Evolutionary conservation across 2,113 vertebrate species (phyloP), one percentile per base, ranked within the genome.

Genomic region (Oplegnathus fasciatus): DNA sequence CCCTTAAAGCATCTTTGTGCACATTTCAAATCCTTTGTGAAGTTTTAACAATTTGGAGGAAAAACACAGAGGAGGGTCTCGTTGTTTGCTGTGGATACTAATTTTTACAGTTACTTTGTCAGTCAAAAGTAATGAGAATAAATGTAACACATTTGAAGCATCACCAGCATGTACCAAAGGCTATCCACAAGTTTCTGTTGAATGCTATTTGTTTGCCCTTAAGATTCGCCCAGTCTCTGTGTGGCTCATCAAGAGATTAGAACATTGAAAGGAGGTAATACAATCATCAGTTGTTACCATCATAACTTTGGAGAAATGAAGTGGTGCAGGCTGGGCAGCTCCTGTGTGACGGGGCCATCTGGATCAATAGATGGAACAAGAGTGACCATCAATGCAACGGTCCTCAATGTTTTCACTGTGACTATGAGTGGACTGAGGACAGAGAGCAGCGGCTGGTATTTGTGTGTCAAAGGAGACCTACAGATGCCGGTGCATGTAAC

Each of bases 401-500:
- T 0, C 2, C 0, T 0, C 0, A 32, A 14, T 10, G 48, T 62
- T 65, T 84, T 70, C 66, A 32, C 1, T 48, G 88, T 93, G 26
- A 93, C 85, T 24, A 78, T 93, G 84, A 88, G 10, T 26, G 71
- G 0, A 67, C 61, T 93, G 74, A 80, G 0, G 9, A 30, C 0
- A 0, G 8, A 75, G 61, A 76, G 46, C 77, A 86, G 74, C 14
- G 79, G 87, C 9, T 92, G 91, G 92, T 92, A 90, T 58, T 75
- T 0, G 4, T 89, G 83, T 69, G 26, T 0, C 2, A 57, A 13
- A 8, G 83, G 84, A 87, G 30, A 85, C 9, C 5, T 88, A 6
- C 85, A 91, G 86, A 88, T 93, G 75, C 91, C 91, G 24, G 80
- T 92, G 6, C 26, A 82, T 64, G 0, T 93, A 5, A 71, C 28